phyloP scores from a whole-genome alignment of 2,888 invertebrate species.

The Drosophila barbarae region DNA sequence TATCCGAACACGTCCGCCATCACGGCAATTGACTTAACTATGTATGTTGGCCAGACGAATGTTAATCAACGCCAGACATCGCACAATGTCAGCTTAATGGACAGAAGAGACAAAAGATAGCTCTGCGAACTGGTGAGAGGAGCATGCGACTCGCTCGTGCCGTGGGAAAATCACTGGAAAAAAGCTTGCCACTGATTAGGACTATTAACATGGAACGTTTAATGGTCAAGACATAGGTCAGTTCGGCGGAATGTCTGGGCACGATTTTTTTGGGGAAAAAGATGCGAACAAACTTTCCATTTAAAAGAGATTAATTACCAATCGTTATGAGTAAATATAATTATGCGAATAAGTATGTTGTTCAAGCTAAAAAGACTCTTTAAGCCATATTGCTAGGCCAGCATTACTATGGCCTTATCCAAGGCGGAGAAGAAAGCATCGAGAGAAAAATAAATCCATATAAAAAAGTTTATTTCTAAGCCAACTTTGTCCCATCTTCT shows the following conservation, averaged over 20 bases:
- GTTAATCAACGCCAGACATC: conserved; percentile 54
- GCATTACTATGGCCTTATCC: neutral
- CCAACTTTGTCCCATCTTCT: neutral
- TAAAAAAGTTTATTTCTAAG: neutral
- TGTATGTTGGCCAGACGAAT: conserved; percentile 13
- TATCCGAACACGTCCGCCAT: conserved; percentile 4
- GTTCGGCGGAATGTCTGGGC: conserved; percentile 32
- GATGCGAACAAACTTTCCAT: conserved; percentile 20
- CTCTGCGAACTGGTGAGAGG: conserved; percentile 3
- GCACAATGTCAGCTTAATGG: conserved; percentile 28
- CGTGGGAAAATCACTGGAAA: conserved; percentile 38
- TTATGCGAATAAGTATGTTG: neutral
- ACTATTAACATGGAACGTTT: conserved; percentile 27
- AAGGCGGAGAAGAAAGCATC: too few relatives aligned
- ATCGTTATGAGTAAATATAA: too few relatives aligned
- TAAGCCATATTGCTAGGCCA: neutral
- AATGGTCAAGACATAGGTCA: conserved; percentile 35
- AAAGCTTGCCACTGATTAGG: conserved; percentile 38
- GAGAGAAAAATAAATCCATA: neutral
- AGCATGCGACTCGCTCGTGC: conserved; percentile 30
- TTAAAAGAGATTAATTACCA: neutral
- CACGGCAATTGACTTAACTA: conserved; percentile 38
- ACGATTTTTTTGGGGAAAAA: conserved; percentile 12
- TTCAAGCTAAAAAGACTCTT: neutral
- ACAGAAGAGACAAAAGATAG: conserved; percentile 20